Conservation (phyloP, 2,888 invertebrate genomes). For the Bembecia ichneumoniformis region DNA sequence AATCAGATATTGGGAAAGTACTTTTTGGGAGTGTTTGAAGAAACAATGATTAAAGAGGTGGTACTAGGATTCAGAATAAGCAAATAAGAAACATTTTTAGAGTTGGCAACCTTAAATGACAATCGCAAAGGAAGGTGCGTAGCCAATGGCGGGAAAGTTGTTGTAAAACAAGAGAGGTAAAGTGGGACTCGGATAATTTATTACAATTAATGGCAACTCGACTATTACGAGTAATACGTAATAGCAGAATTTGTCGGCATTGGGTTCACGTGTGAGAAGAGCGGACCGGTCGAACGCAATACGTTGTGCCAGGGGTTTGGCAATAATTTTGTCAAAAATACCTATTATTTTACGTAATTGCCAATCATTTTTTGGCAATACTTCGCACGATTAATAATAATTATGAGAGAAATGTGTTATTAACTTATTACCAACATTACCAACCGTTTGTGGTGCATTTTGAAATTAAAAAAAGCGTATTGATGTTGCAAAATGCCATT, state of each 20-base stretch:
- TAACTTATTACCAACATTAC: too few relatives aligned
- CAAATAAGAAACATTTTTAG: too few relatives aligned
- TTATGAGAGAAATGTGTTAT: too few relatives aligned
- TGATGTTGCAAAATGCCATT: too few relatives aligned
- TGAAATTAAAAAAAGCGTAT: too few relatives aligned
- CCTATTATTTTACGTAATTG: not conserved
- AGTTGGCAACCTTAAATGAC: not conserved
- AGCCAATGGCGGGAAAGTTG: not conserved
- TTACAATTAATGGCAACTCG: slow-evolving; percentile 10
- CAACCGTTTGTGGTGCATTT: too few relatives aligned
- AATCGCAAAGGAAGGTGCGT: not conserved
- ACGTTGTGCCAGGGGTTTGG: slow-evolving; percentile 3
- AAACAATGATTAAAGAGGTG: too few relatives aligned
- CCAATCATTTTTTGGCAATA: not conserved
- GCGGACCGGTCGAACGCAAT: slow-evolving; percentile 7
- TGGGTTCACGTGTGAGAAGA: slow-evolving; percentile 5
- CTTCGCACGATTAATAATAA: not conserved
- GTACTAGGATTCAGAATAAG: too few relatives aligned
- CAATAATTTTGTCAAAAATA: not conserved
- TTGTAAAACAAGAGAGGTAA: not conserved
- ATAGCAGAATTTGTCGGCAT: slow-evolving; percentile 4
- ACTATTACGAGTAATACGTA: slow-evolving; percentile 4
- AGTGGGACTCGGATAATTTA: slow-evolving; percentile 4
- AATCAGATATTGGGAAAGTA: too few relatives aligned
- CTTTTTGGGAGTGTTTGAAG: too few relatives aligned